phyloP scores from a whole-genome alignment of 2,113 vertebrate species.

The Myotis brandtii region DNA sequence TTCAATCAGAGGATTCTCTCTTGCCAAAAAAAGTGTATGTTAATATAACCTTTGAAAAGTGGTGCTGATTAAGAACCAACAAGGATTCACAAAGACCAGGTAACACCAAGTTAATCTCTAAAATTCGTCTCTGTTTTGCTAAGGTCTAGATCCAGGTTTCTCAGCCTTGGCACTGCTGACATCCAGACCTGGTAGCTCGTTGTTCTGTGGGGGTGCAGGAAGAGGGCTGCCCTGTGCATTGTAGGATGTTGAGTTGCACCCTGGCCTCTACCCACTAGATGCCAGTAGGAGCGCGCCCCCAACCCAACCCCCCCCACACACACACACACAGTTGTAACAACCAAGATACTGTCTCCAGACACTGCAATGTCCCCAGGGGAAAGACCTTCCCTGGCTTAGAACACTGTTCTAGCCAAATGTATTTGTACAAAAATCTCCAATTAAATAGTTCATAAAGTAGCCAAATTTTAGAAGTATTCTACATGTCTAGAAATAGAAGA shows the following conservation, averaged over 20 bases:
- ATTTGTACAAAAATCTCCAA: neutral
- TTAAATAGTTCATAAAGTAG: neutral
- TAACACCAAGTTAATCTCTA: neutral
- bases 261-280: neutral
- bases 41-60: conserved; percentile 2
- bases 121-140: neutral
- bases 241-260: neutral
- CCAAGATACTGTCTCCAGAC: neutral
- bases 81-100: conserved; percentile 9
- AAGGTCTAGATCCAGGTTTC: neutral
- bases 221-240: neutral
- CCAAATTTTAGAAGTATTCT: neutral
- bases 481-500: neutral
- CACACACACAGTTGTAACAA: neutral
- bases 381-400: neutral
- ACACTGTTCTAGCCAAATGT: neutral
- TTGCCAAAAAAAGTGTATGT: neutral
- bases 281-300: neutral
- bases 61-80: conserved; percentile 27
- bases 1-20: neutral
- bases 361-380: neutral
- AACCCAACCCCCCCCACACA: no score
- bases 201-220: neutral
- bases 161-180: neutral
- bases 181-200: neutral